Base-by-base conservation (phyloP, 2,888 invertebrate species). In the Hanleya hanleyi region DNA sequence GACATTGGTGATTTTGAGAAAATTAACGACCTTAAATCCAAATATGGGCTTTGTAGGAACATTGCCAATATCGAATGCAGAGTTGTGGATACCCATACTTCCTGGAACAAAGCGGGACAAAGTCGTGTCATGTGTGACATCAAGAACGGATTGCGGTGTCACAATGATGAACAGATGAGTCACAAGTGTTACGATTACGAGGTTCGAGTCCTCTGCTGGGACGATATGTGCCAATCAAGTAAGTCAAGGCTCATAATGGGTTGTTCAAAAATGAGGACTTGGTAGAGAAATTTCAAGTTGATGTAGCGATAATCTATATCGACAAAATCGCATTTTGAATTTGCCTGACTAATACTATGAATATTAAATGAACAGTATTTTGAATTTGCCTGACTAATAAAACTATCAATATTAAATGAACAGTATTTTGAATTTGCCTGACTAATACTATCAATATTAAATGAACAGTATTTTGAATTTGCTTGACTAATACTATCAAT, bases 131-230 rank as follows among this genome's bases (percentile, higher is more conserved):
- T 78, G 1, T 87, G 87, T 78, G 86, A 87, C 70, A 68, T 73
- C 15, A 72, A 80, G 35, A 87, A 84, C 76, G 87, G 87, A 7
- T 79, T 87, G 18, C 74, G 86, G 6, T 87, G 87, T 72, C 84
- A 83, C 75, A 86, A 86, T 74, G 73, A 78, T 68, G 83, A 85
- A 57, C 86, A 86, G 71, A 37, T 61, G 15, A 76, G 77, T 29
- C 77, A 77, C 15, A 70, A 76, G 33, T 97, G 97, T 82, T 93
- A 94, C 1, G 96, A 97, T 91, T 96, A 96, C 86, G 96, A 97
- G 91, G 94, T 96, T 66, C 92, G 95, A 37, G 94, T 96, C 1
- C 92, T 93, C 50, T 96, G 96, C 86, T 84, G 87, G 86, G 73
- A 75, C 50, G 67, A 77, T 15, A 76, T 76, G 26, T 80, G 80